Conservation (phyloP, 2,888 invertebrate species). For the Caenorhabditis imperialis region DNA sequence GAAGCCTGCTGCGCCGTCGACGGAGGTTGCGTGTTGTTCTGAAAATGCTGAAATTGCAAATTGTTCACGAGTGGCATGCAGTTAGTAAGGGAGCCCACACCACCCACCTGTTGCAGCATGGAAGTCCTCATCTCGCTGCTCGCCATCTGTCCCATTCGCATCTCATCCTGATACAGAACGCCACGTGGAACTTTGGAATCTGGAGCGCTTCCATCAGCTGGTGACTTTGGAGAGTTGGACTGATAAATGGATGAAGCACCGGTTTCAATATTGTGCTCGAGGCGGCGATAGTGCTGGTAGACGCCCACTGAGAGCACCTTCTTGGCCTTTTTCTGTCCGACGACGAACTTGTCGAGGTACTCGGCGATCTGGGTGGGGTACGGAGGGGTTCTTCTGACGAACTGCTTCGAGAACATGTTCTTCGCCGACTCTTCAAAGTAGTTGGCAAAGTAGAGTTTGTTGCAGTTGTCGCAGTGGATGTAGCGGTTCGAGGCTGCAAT, state of each 20-base stretch:
- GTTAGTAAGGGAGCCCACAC: background rate
- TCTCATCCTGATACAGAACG: slow-evolving; percentile 64
- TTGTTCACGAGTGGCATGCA: background rate
- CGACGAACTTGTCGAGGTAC: slow-evolving; percentile 94
- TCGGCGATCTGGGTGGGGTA: slow-evolving; percentile 86
- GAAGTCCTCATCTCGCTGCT: slow-evolving; percentile 49
- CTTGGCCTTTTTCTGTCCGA: slow-evolving; percentile 88
- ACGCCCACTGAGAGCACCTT: slow-evolving; percentile 97
- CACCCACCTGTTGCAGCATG: slow-evolving; percentile 29
- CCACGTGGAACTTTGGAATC: slow-evolving; percentile 65
- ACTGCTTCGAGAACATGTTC: slow-evolving; percentile 35
- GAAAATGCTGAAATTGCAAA: slow-evolving; percentile 36
- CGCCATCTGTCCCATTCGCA: slow-evolving; percentile 57
- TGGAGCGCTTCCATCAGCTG: slow-evolving; percentile 1
- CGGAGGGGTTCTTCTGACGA: slow-evolving; percentile 58
- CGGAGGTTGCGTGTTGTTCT: slow-evolving; percentile 21
- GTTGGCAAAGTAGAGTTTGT: slow-evolving; percentile 67
- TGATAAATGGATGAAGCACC: slow-evolving; percentile 58
- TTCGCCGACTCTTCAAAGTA: slow-evolving; percentile 57
- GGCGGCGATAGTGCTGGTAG: slow-evolving; percentile 96
- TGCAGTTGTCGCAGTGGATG: slow-evolving; percentile 73
- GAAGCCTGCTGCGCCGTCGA: slow-evolving; percentile 13
- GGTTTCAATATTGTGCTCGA: slow-evolving; percentile 87
- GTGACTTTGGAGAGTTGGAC: background rate
- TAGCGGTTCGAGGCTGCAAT: slow-evolving; percentile 71